Percentiles rank a stretch among this genome's conserved stretches.
Conservation (phyloP, 2,797 vertebrate genomes). For the Acipenser ruthenus region DNA sequence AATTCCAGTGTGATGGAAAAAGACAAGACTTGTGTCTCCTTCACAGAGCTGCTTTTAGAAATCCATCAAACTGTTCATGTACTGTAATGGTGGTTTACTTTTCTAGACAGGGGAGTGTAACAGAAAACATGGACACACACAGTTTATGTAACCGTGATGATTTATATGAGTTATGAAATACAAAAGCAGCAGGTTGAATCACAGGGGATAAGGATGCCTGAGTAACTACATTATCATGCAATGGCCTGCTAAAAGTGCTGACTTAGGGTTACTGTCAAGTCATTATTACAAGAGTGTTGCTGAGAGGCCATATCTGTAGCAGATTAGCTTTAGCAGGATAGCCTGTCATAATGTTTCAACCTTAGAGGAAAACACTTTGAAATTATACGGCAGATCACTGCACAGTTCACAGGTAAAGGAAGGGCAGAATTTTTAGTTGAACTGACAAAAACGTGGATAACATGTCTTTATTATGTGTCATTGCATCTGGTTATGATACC, state of each 20-base stretch:
- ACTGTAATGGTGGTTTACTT: too few relatives aligned
- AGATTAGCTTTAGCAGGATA: not conserved
- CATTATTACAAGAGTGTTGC: not conserved
- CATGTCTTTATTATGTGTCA: too few relatives aligned
- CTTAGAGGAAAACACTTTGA: not conserved
- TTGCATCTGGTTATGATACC: too few relatives aligned
- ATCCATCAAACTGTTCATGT: too few relatives aligned
- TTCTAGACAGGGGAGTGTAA: not conserved
- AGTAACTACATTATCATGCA: not conserved
- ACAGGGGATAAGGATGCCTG: not conserved
- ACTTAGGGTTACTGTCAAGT: not conserved
- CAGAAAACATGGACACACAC: not conserved
- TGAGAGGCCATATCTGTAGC: not conserved
- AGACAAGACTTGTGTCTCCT: too few relatives aligned
- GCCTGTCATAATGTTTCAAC: not conserved
- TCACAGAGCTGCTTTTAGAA: too few relatives aligned
- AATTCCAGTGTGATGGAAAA: too few relatives aligned
- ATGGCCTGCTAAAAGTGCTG: not conserved
- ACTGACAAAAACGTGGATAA: not conserved
- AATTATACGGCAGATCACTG: not conserved
- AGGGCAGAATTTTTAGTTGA: not conserved
- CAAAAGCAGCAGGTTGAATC: not conserved
- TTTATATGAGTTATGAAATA: not conserved
- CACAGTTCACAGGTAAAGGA: not conserved
- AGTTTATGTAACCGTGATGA: not conserved